These are phyloP conservation scores for Cosmorhoe ocellata DNA, from an alignment of 2,888 invertebrate species.

Conservation along the genomic window DNA sequence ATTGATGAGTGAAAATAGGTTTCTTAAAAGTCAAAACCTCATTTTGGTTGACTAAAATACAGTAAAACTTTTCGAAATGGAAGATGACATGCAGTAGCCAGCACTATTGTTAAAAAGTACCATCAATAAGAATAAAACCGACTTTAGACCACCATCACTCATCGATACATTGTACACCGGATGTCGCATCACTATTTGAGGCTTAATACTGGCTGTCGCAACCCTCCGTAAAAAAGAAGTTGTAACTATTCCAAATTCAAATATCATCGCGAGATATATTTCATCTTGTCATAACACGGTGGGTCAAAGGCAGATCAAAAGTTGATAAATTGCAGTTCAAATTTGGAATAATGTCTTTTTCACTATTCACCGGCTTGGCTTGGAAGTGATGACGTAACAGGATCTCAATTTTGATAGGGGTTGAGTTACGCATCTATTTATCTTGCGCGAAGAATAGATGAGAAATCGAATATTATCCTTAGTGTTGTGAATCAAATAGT, in stretches of 20 bases:
- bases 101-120: slow-evolving; percentile 36
- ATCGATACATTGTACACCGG: slow-evolving; percentile 65
- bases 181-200: slow-evolving; percentile 70
- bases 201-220: slow-evolving; percentile 42
- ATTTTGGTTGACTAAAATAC: slow-evolving; percentile 4
- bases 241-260: slow-evolving; percentile 61
- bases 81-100: slow-evolving; percentile 57
- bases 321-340: slow-evolving; percentile 80
- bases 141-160: slow-evolving; percentile 61
- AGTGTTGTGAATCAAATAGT: too few species aligned
- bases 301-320: slow-evolving; percentile 75
- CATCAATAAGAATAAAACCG: slow-evolving; percentile 51
- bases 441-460: slow-evolving; percentile 22
- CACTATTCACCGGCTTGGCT: slow-evolving; percentile 63
- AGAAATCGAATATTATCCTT: slow-evolving; percentile 8
- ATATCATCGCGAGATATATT: slow-evolving; percentile 78
- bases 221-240: slow-evolving; percentile 43
- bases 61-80: slow-evolving; percentile 3
- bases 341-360: slow-evolving; percentile 81
- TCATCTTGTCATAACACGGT: slow-evolving; percentile 81
- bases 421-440: slow-evolving; percentile 34
- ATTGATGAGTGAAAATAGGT: too few species aligned
- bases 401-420: slow-evolving; percentile 55
- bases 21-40: too few species aligned
- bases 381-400: slow-evolving; percentile 72